A percentile compares a stretch with the other conserved stretches of the same genome.
Conservation (phyloP, 1,140 invertebrate species). For the Saccostrea cuccullata region DNA sequence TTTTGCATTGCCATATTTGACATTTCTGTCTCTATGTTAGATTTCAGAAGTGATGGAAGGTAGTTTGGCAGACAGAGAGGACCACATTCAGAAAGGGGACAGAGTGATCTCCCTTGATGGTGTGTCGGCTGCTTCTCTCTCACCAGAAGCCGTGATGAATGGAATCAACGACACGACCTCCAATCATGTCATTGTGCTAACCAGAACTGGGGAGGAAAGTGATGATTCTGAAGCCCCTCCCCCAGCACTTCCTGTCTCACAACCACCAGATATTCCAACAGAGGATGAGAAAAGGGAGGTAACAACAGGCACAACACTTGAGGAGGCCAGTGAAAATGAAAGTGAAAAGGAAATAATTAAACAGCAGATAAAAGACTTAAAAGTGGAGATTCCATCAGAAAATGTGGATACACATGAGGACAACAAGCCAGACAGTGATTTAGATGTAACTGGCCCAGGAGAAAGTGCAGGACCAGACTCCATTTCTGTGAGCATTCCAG, state of each 20-base stretch:
- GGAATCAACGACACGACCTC: not conserved
- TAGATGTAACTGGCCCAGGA: not conserved
- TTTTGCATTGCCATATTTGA: too few species aligned
- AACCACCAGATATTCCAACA: conserved; percentile 11
- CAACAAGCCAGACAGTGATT: not conserved
- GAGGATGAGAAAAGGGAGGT: not conserved
- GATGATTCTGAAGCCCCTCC: not conserved
- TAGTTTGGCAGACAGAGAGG: conserved; percentile 49
- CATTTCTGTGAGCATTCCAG: not conserved
- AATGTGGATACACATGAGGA: not conserved
- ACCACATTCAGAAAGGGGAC: conserved; percentile 54
- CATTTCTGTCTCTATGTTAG: conserved; percentile 37
- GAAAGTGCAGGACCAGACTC: not conserved
- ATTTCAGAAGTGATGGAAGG: conserved; percentile 53
- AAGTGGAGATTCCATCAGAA: not conserved
- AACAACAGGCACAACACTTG: not conserved
- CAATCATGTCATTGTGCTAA: conserved; percentile 6
- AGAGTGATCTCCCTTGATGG: conserved; percentile 59
- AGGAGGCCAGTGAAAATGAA: not conserved
- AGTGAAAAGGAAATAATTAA: not conserved
- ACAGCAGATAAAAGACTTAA: not conserved
- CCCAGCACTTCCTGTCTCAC: not conserved
- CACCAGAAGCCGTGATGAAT: conserved; percentile 42
- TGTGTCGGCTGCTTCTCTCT: conserved; percentile 41
- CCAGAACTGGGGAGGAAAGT: not conserved